Evolutionary conservation across 2,797 vertebrate genomes (phyloP).

Genomic region (Nannoperca australis): DNA sequence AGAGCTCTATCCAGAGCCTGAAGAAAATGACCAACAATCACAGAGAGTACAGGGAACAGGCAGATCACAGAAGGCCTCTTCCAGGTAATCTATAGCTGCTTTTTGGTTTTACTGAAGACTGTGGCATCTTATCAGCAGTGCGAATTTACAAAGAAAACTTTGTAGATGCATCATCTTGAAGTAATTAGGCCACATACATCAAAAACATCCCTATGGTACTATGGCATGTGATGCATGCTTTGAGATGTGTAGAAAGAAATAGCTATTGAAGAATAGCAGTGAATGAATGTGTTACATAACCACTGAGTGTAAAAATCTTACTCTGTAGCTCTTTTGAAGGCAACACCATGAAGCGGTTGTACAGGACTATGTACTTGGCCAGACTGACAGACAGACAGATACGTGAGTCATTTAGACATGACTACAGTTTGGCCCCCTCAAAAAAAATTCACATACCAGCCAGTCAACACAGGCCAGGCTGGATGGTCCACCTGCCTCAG

Average conservation of each 20-base stretch:
- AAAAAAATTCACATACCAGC: slow-evolving; percentile 74
- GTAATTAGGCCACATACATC: slow-evolving; percentile 43
- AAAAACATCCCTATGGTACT: slow-evolving; percentile 27
- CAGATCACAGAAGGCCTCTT: slow-evolving; percentile 37
- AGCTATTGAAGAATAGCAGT: slow-evolving; percentile 7
- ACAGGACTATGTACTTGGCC: slow-evolving; percentile 60
- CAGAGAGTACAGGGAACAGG: slow-evolving; percentile 30
- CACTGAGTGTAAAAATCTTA: slow-evolving; percentile 35
- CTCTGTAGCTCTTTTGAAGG: slow-evolving; percentile 49
- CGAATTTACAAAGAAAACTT: slow-evolving; percentile 47
- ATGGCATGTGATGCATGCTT: slow-evolving; percentile 4
- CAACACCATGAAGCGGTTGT: slow-evolving; percentile 46
- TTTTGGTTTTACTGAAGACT: slow-evolving; percentile 17
- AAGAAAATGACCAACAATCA: slow-evolving; percentile 64
- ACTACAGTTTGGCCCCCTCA: slow-evolving; percentile 70
- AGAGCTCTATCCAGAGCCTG: slow-evolving; percentile 25
- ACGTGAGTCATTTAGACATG: slow-evolving; percentile 81
- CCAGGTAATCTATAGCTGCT: slow-evolving; percentile 43
- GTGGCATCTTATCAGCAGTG: slow-evolving; percentile 18
- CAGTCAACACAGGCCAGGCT: slow-evolving; percentile 68
- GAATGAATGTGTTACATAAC: slow-evolving; percentile 33
- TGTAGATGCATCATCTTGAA: slow-evolving; percentile 60
- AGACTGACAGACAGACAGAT: slow-evolving; percentile 73
- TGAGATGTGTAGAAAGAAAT: slow-evolving; percentile 4
- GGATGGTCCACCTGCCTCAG: slow-evolving; percentile 73